These are phyloP conservation scores for Antedon bifida DNA, from an alignment of 35 echinoderm and acorn worm genomes.

Conservation along the genomic window DNA sequence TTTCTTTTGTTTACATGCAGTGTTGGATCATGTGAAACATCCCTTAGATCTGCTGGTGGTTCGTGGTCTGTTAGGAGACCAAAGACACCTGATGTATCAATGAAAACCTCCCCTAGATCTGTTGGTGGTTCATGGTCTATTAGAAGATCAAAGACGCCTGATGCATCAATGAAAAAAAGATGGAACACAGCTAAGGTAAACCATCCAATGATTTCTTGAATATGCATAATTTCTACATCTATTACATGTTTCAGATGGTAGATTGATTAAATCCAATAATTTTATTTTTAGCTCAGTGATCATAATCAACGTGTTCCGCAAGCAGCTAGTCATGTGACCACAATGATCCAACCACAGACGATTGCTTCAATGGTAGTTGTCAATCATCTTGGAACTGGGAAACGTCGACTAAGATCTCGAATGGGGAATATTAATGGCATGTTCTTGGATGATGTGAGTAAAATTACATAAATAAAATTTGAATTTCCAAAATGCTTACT, in stretches of 20 bases:
- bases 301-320: constrained; percentile 37
- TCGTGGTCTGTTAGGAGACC: too few relatives aligned
- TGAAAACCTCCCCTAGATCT: not conserved
- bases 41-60: too few relatives aligned
- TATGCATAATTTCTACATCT: too few relatives aligned
- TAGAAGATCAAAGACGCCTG: not conserved
- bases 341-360: constrained; percentile 43
- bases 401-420: not conserved
- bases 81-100: too few relatives aligned
- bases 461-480: too few relatives aligned
- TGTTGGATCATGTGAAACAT: too few relatives aligned
- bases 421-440: not conserved
- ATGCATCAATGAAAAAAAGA: not conserved
- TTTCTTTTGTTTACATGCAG: too few relatives aligned
- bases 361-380: constrained; percentile 60
- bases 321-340: constrained; percentile 62
- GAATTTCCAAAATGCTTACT: too few relatives aligned
- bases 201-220: too few relatives aligned
- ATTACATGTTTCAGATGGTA: too few relatives aligned
- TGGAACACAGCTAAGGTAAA: not conserved
- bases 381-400: constrained; percentile 38
- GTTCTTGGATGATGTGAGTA: not conserved
- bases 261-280: too few relatives aligned
- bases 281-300: constrained; percentile 5
- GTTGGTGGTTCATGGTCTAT: not conserved